These are phyloP conservation scores for Agrilus planipennis DNA, from an alignment of 1,140 invertebrate genomes.

Conservation along the genomic window DNA sequence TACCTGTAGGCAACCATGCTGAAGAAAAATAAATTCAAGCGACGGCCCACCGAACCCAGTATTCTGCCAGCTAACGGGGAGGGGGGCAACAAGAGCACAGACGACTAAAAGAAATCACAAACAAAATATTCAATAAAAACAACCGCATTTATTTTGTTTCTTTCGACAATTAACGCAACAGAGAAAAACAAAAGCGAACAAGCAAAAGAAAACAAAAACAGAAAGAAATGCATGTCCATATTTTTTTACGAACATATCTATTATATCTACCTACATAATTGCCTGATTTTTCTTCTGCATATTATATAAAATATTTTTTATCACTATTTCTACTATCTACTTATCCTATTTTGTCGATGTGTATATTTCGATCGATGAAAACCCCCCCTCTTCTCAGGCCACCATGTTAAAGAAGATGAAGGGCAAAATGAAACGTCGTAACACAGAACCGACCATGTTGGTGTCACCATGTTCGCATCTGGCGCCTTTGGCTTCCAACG, in stretches of 20 bases:
- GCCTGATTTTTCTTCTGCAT: no score
- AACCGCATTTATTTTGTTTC: no score
- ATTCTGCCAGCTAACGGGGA: constrained; percentile 57
- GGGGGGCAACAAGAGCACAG: constrained; percentile 47
- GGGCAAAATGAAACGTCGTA: constrained; percentile 86
- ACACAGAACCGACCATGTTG: constrained; percentile 82
- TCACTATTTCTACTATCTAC: no score
- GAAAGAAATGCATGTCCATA: no score
- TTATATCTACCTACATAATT: no score
- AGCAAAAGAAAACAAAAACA: no score
- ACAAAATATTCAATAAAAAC: background rate
- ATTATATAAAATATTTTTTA: no score
- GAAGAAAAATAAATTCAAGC: constrained; percentile 93
- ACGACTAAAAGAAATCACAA: constrained; percentile 32
- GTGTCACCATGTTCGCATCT: constrained; percentile 52
- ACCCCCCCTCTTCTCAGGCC: constrained; percentile 58
- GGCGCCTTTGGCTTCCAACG: constrained; percentile 36
- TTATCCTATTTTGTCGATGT: no score
- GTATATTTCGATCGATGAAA: no score
- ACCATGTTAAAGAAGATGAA: constrained; percentile 86
- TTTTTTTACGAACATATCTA: no score
- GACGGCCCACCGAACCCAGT: constrained; percentile 75
- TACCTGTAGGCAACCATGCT: constrained; percentile 77
- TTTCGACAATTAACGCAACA: no score
- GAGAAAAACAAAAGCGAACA: no score